Evolutionary conservation across 2,113 vertebrate species (phyloP), one percentile per base, ranked within the genome.

Genomic region (Misgurnus anguillicaudatus): DNA sequence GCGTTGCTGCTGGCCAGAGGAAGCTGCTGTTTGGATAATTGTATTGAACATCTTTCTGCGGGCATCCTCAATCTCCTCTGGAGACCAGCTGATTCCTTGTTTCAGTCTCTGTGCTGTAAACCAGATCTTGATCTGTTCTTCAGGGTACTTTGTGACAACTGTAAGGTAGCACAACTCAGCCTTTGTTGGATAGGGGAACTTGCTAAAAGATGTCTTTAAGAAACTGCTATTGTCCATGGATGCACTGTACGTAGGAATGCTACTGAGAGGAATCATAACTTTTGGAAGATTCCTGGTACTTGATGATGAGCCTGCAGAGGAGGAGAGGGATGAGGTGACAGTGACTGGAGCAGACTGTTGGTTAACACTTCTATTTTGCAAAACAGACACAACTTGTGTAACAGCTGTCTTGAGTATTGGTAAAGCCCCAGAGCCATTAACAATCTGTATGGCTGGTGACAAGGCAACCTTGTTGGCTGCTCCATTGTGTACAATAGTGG

Each of bases 41-140:
- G 97, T 99, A 87, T 96, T 99, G 88, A 99, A 99, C 98, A 99
- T 98, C 89, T 99, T 98, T 77, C 97, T 95, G 81, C 97, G 91
- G 39, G 98, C 97, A n/a, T 99, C 97, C 87, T 99, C 97, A 0
- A 99, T 99, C 89, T 99, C 97, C 88, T 99, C 98, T 0, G 98
- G 98, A n/a, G 98, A 98, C 98, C 98, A 99, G 90, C 97, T 99
- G 85, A 99, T 99, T 48, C 98, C 98, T 63, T 99, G 97, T 87
- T 99, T 99, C 48, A 99, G 90, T 87, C 98, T 91, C 85, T 99
- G 98, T 3, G 98, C 98, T 0, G 97, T 99, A 89, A 99, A 99
- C 98, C 98, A 99, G 90, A 99, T 99, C 90, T 99, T 99, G 85
- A 99, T 96, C 90, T 99, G 97, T 80, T 99, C 97, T 84, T 99